Base-by-base conservation (phyloP, 2,888 invertebrate genomes). In the Macrostomum cliftonense region DNA sequence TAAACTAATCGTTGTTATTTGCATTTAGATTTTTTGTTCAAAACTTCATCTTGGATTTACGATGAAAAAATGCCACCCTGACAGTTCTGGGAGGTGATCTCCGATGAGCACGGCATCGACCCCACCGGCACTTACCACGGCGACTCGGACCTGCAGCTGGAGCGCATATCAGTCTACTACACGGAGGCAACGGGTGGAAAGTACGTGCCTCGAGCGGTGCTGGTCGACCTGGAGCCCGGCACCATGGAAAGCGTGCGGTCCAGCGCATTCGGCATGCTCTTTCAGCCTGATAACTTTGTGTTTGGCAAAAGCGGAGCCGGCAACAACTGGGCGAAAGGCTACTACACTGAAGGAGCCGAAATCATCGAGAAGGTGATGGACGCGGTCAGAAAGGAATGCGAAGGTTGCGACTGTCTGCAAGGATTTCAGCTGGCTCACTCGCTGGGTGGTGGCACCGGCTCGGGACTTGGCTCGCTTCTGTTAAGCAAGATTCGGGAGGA, bases 201-300 rank as follows among this genome's bases (percentile, higher is more conserved):
- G 28, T 28, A 28, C 28, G 28, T 28, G 28, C 28, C 28, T 28
- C 28, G 28, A 9, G 28, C 28, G 28, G 81, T 91, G 65, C 77
- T 91, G 52, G 83, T 91, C 56, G 91, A 93, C 68, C 74, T 91
- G 66, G 91, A 91, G 73, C 91, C 91, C 43, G 91, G 91, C 57
- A 91, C 89, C 60, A 91, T 93, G 89, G 91, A 93, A 9, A 28
- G 28, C 28, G 28, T 28, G 4, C 28, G 28, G 4, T 28, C 28
- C 28, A 28, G 28, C 28, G 84, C 88, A 13, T 89, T 85, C 72
- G 86, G 86, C n/a, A 79, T 88, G 70, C 82, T 91, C 63, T 89
- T 88, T 77, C 75, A 88, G 55, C 89, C 89, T 16, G 88, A 91
- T 74, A 91, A 91, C 74, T 91, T 87, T 70, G 84, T 89, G 21